phyloP scores from a whole-genome alignment of 1,140 invertebrate species.

The Pentalonia nigronervosa region DNA sequence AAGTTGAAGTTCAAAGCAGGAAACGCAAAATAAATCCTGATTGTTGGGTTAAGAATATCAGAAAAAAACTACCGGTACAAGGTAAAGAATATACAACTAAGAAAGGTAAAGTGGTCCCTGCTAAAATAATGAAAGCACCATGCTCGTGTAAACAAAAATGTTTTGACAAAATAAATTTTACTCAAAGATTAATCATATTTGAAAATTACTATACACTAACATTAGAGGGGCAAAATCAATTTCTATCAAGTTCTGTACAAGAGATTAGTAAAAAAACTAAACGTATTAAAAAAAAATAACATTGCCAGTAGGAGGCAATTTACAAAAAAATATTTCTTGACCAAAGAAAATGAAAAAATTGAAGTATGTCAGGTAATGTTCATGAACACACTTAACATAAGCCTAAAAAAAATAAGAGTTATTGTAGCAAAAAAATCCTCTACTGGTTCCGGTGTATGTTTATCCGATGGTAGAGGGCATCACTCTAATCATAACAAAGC shows the following conservation, averaged over 20 bases:
- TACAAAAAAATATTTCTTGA: neutral
- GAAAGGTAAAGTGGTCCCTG: neutral
- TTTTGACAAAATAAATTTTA: too few species aligned
- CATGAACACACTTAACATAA: neutral
- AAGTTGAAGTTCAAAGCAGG: neutral
- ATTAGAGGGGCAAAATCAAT: too few species aligned
- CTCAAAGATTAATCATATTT: too few species aligned
- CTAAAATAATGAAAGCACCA: slow-evolving; percentile 8
- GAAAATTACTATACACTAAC: too few species aligned
- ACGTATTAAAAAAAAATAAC: neutral
- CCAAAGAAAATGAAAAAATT: neutral
- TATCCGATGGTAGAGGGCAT: neutral
- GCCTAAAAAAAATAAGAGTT: too few species aligned
- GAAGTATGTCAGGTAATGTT: slow-evolving; percentile 2
- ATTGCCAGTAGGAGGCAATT: neutral
- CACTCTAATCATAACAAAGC: neutral
- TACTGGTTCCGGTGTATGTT: neutral
- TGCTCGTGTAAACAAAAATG: neutral
- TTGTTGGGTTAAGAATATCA: neutral
- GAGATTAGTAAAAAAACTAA: neutral
- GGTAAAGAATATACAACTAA: neutral
- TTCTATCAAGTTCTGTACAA: too few species aligned
- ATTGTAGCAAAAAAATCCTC: neutral
- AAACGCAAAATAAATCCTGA: neutral
- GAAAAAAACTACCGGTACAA: neutral